Evolutionary conservation across 2,888 invertebrate species (phyloP).

Genomic region (Junonia oenone): DNA sequence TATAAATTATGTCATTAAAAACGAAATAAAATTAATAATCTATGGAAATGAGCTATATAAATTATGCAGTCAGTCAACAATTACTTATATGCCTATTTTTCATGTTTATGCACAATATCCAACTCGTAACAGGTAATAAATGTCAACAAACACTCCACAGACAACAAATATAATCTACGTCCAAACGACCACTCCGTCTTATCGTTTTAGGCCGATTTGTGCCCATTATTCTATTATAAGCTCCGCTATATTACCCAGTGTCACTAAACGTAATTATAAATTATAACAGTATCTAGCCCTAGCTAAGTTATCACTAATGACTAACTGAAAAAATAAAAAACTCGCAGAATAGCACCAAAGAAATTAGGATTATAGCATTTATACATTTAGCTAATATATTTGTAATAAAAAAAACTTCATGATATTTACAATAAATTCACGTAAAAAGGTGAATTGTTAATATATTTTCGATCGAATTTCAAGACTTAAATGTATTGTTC

Average conservation of each 20-base stretch:
- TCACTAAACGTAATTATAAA: constrained; percentile 29
- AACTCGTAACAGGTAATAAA: constrained; percentile 28
- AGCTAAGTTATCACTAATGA: constrained; percentile 32
- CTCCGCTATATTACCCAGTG: constrained; percentile 36
- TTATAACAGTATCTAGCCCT: constrained; percentile 29
- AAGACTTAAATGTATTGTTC: constrained; percentile 14
- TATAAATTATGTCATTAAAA: constrained; percentile 34
- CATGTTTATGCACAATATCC: constrained; percentile 17
- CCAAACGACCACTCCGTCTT: constrained; percentile 14
- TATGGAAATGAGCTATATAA: constrained; percentile 54
- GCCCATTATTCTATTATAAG: constrained; percentile 31
- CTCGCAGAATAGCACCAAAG: constrained; percentile 59
- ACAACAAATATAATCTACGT: constrained; percentile 26
- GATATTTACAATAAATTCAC: constrained; percentile 18
- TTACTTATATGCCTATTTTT: constrained; percentile 28
- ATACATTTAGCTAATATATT: constrained; percentile 33
- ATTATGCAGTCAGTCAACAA: constrained; percentile 69
- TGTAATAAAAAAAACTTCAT: constrained; percentile 10
- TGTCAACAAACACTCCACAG: constrained; percentile 29
- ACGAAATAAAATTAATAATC: constrained; percentile 50
- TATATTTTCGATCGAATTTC: background rate
- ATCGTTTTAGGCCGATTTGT: constrained; percentile 30
- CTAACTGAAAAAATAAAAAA: constrained; percentile 34
- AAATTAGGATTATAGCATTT: constrained; percentile 48
- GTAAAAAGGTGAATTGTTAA: constrained; percentile 14